phyloP scores from a whole-genome alignment of 1,140 invertebrate species.

The Penaeus vannamei region DNA sequence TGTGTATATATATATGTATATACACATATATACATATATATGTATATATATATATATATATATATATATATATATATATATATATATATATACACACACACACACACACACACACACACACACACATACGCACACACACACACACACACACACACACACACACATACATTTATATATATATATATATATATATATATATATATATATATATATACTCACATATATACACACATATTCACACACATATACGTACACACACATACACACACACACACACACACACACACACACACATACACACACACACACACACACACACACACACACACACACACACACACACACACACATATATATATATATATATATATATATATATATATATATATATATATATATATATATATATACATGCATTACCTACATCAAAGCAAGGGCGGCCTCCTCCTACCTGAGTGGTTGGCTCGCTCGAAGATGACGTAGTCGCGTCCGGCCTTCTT shows the following conservation, averaged over 20 bases:
- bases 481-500: slow-evolving; percentile 71
- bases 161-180: neutral
- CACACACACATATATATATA: neutral
- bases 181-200: neutral
- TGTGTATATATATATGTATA: slow-evolving; percentile 8
- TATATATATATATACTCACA: neutral
- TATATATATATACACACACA: slow-evolving; percentile 8
- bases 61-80: slow-evolving; percentile 16
- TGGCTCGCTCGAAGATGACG: slow-evolving; percentile 72
- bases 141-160: neutral
- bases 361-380: slow-evolving; percentile 16
- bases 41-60: slow-evolving; percentile 9
- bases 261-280: neutral
- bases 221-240: neutral
- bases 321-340: neutral
- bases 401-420: neutral
- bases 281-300: neutral
- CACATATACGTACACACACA: neutral
- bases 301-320: neutral
- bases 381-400: slow-evolving; percentile 16
- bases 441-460: slow-evolving; percentile 72
- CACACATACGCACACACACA: slow-evolving; percentile 16
- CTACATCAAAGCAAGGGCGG: too few relatives aligned
- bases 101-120: slow-evolving; percentile 16
- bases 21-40: slow-evolving; percentile 8